phyloP scores from a whole-genome alignment of 1,140 invertebrate genomes.

The Drosophila nikananu region DNA sequence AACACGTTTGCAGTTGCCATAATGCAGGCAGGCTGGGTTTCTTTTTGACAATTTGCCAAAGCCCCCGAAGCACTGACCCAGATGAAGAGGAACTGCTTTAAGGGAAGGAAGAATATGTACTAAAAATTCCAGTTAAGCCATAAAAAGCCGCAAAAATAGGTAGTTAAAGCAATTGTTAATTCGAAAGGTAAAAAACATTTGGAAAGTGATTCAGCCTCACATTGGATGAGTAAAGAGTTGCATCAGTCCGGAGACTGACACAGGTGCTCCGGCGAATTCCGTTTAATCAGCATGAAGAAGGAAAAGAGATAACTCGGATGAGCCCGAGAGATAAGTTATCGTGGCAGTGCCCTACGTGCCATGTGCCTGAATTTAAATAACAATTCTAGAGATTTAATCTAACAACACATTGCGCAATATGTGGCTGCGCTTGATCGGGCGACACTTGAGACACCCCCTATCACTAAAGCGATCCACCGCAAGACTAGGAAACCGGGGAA shows the following conservation, averaged over 20 bases:
- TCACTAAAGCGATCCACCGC: constrained; percentile 37
- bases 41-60: constrained; percentile 49
- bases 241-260: constrained; percentile 22
- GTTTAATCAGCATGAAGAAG: constrained; percentile 13
- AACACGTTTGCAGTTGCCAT: constrained; percentile 44
- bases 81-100: constrained; percentile 8
- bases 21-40: constrained; percentile 33
- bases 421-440: constrained; percentile 33
- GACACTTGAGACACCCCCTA: constrained; percentile 19
- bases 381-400: constrained; percentile 43
- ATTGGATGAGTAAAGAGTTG: constrained; percentile 8
- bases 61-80: constrained; percentile 26
- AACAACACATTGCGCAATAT: constrained; percentile 46
- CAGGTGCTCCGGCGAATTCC: constrained; percentile 19
- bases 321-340: constrained; percentile 46
- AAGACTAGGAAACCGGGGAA: constrained; percentile 39
- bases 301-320: constrained; percentile 40
- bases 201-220: constrained; percentile 26
- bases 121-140: background rate
- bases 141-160: background rate
- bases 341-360: constrained; percentile 27
- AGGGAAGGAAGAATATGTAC: background rate
- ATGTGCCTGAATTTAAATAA: constrained; percentile 45
- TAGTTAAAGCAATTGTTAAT: background rate
- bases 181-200: background rate